A percentile compares a stretch with the other conserved stretches of the same genome.
These are phyloP conservation scores for Hypomesus transpacificus DNA, from an alignment of 2,113 vertebrate genomes.

Conservation along the genomic window DNA sequence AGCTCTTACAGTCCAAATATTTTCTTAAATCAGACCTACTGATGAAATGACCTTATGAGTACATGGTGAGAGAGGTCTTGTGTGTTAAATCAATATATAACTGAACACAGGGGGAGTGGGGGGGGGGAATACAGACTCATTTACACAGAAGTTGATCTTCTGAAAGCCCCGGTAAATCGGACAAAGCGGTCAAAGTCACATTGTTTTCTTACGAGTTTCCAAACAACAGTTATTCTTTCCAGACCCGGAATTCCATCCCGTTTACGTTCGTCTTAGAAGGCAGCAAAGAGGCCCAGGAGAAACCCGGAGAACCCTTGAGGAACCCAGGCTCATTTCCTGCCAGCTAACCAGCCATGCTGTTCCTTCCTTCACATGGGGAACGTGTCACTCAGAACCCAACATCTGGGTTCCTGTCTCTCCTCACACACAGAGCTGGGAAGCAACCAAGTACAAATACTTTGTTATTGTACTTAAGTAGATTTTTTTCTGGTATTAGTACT, in stretches of 20 bases:
- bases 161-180: slow-evolving; percentile 40
- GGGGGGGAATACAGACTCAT: slow-evolving; percentile 24
- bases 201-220: slow-evolving; percentile 57
- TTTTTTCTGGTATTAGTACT: too few relatives aligned
- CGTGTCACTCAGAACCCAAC: slow-evolving; percentile 53
- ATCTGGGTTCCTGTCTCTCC: slow-evolving; percentile 32
- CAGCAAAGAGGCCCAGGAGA: slow-evolving; percentile 52
- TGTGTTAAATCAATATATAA: slow-evolving; percentile 46
- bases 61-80: slow-evolving; percentile 31
- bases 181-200: slow-evolving; percentile 52
- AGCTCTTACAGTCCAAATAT: slow-evolving; percentile 32
- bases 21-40: slow-evolving; percentile 36
- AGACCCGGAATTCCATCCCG: slow-evolving; percentile 49
- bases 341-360: slow-evolving; percentile 38
- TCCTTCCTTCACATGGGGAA: slow-evolving; percentile 36
- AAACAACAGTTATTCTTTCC: slow-evolving; percentile 54
- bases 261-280: slow-evolving; percentile 46
- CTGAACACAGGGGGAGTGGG: slow-evolving; percentile 32
- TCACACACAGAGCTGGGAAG: background rate
- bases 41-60: slow-evolving; percentile 20
- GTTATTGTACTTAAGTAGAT: background rate
- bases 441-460: background rate
- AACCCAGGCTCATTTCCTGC: slow-evolving; percentile 58
- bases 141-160: slow-evolving; percentile 38
- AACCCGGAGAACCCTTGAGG: slow-evolving; percentile 14